Percentiles rank a stretch among this genome's conserved stretches.
phyloP scores from a whole-genome alignment of 2,888 invertebrate genomes.

The Drosophila austrosaltans region DNA sequence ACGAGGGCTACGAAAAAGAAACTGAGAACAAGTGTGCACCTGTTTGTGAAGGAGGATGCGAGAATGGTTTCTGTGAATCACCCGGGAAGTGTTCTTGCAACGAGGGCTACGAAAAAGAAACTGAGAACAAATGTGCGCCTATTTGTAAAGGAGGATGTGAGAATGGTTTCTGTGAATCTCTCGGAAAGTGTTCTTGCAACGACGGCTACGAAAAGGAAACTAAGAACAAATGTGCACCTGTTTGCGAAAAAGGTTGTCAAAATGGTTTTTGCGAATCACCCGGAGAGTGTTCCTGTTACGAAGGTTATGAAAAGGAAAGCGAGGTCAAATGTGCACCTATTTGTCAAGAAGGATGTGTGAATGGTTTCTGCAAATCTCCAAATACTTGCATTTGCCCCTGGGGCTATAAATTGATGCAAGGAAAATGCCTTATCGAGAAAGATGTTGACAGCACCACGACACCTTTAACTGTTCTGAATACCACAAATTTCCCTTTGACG shows the following conservation, averaged over 20 bases:
- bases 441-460: not conserved
- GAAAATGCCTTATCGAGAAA: not conserved
- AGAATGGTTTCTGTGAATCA: slow-evolving; percentile 12
- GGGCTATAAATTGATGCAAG: slow-evolving; percentile 14
- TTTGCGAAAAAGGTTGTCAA: not conserved
- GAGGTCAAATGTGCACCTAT: slow-evolving; percentile 14
- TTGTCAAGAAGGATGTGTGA: slow-evolving; percentile 17
- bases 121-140: slow-evolving; percentile 4
- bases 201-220: not conserved
- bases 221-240: not conserved
- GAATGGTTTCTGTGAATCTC: slow-evolving; percentile 20
- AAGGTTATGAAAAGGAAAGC: too few species aligned
- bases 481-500: not conserved
- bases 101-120: slow-evolving; percentile 4
- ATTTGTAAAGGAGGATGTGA: slow-evolving; percentile 8
- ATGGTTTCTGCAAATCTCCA: slow-evolving; percentile 17
- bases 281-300: not conserved
- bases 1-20: slow-evolving; percentile 13
- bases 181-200: not conserved
- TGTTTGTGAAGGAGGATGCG: slow-evolving; percentile 20
- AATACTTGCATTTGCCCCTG: not conserved
- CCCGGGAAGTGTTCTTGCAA: slow-evolving; percentile 16
- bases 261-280: not conserved
- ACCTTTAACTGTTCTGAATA: not conserved
- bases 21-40: slow-evolving; percentile 14